Evolutionary conservation across 2,888 invertebrate species (phyloP), one percentile per base, ranked within the genome.

Genomic region (Ochropacha duplaris): DNA sequence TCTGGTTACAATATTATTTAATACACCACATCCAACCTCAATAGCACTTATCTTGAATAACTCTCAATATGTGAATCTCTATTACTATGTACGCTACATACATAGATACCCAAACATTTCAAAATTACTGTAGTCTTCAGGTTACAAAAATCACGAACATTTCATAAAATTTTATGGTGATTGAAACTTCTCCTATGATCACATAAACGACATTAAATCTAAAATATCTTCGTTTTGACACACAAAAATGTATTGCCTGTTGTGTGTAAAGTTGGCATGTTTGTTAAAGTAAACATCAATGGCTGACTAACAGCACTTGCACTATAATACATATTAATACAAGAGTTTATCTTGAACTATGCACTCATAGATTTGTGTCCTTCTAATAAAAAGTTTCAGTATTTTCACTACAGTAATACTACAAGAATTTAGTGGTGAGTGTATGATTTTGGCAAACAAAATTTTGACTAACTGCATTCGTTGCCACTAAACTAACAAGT

Each of bases 271-370:
- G 81, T 84, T 85, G 84, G 92, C 92, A 92, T 91, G 92, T 83
- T 83, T 81, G 75, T 84, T 81, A 69, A 79, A 76, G 75, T 64
- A 66, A 66, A 67, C 67, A 57, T 72, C 65, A 71, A 72, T 67
- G 72, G 88, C 91, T 86, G 89, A 92, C 90, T 92, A 92, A 92
- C 90, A 87, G 87, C 92, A 92, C 90, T 86, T 76, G 91, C 92
- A 91, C 90, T 77, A 50, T 50, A 28, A 19, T 28, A 28, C 16
- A 50, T 52, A 50, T 66, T 62, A 86, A 84, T 81, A 76, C 70
- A 76, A 83, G 67, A 81, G 74, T 65, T 73, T 72, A 75, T 74
- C 68, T 78, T 72, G 84, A 79, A 73, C 70, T 34, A 31, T 78
- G 91, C 91, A 92, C 91, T 86, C 71, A 86, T 85, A 85, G 81